phyloP scores from a whole-genome alignment of 2,797 vertebrate genomes.

The Holocentrus rufus region DNA sequence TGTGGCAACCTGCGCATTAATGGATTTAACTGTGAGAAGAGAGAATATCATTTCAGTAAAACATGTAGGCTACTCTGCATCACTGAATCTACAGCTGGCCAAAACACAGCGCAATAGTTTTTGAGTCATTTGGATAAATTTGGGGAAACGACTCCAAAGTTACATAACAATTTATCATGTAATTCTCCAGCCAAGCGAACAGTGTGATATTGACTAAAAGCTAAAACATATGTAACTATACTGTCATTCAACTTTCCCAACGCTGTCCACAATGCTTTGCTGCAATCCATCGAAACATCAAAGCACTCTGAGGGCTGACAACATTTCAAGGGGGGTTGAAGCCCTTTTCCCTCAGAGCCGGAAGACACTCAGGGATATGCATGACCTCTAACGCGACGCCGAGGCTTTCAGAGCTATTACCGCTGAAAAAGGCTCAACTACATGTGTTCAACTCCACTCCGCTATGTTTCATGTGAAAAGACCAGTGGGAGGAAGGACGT shows the following conservation, averaged over 20 bases:
- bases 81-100: not conserved
- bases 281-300: conserved; percentile 53
- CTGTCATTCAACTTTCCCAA: conserved; percentile 6
- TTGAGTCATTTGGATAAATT: conserved; percentile 11
- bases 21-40: conserved; percentile 10
- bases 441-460: conserved; percentile 63
- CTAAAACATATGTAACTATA: conserved; percentile 16
- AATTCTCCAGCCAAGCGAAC: conserved; percentile 32
- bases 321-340: conserved; percentile 60
- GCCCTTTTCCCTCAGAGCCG: conserved; percentile 47
- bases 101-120: conserved; percentile 13
- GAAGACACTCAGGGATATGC: conserved; percentile 34
- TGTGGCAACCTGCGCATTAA: too few relatives aligned
- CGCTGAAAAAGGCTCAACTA: conserved; percentile 55
- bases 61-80: not conserved
- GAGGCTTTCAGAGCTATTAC: conserved; percentile 54
- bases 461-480: conserved; percentile 71
- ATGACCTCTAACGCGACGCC: conserved; percentile 26
- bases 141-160: conserved; percentile 35
- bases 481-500: conserved; percentile 74
- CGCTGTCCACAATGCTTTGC: conserved; percentile 15
- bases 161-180: conserved; percentile 43
- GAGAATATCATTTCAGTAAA: conserved; percentile 26
- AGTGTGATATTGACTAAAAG: conserved; percentile 28
- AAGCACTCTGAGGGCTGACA: conserved; percentile 57